Conservation (phyloP, 2,113 vertebrate genomes). For the Ameiurus melas region DNA sequence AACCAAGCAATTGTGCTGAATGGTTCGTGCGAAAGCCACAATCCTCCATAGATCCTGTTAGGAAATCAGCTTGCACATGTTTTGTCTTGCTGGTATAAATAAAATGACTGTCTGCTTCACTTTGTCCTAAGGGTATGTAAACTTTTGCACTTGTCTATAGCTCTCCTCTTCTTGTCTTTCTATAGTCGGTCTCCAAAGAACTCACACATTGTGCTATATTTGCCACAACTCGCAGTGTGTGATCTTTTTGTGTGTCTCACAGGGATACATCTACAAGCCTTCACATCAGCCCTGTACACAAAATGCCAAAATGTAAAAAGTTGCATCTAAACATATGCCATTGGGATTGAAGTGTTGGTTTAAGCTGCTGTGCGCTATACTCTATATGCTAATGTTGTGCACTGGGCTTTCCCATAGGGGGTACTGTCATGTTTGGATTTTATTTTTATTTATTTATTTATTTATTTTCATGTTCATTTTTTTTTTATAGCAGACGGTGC, state of each 20-base stretch:
- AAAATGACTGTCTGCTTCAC: neutral
- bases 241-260: conserved; percentile 6
- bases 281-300: neutral
- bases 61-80: neutral
- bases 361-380: neutral
- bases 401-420: neutral
- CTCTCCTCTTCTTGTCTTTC: neutral
- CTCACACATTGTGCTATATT: conserved; percentile 1
- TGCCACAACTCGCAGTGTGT: neutral
- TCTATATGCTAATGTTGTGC: conserved; percentile 3
- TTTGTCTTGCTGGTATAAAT: neutral
- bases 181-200: conserved; percentile 11
- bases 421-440: neutral
- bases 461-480: neutral
- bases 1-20: neutral
- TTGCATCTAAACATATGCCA: neutral
- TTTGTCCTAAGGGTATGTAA: conserved; percentile 10
- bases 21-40: neutral
- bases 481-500: neutral
- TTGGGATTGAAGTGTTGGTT: neutral
- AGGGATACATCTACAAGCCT: conserved; percentile 14
- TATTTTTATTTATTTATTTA: neutral
- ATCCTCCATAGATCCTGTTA: neutral
- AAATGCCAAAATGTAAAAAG: neutral
- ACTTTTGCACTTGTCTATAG: neutral